Evolutionary conservation across 2,888 invertebrate species (phyloP), one percentile per base, ranked within the genome.

Genomic region (Adelphocoris suturalis): DNA sequence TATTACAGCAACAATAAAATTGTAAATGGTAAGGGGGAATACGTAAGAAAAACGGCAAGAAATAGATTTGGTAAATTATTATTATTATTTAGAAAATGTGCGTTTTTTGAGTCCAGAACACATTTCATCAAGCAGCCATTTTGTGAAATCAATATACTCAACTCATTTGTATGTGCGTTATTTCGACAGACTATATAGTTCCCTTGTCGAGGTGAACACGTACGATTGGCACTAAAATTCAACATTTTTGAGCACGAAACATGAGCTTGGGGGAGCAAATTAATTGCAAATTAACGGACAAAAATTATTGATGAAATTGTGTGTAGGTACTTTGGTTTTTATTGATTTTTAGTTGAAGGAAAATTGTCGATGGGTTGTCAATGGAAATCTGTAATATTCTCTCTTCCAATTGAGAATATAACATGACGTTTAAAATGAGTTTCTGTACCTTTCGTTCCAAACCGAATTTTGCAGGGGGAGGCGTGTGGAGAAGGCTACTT

Each of bases 141-240:
- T 27, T 28, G 19, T 16, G 78, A 78, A 78, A 78, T 68, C 78
- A 78, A 78, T 46, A 16, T 47, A 47, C 47, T 46, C 47, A 28
- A 46, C 78, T 14, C 7, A 46, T 19, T 13, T 14, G 37, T 28
- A 19, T 78, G 78, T 78, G 78, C 78, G 78, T 68, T 23, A 68
- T 23, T 19, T 68, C 27, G 68, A 68, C 23, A 27, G 19, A 68
- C 68, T 68, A 68, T 12, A 27, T 37, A 23, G 9, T 68, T 68
- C 23, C 27, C 19, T 68, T 23, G 11, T 23, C 13, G 12, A 68
- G 68, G 68, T 68, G 27, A 68, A 68, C 57, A 7, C 12, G 68
- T 68, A 68, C 68, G 27, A 85, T 85, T 85, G 85, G 85, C 85
- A 85, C 85, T 85, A 85, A 85, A 85, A 37, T 57, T 85, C 55